Base-by-base conservation (phyloP, 2,797 vertebrate species). In the Euthynnus affinis region DNA sequence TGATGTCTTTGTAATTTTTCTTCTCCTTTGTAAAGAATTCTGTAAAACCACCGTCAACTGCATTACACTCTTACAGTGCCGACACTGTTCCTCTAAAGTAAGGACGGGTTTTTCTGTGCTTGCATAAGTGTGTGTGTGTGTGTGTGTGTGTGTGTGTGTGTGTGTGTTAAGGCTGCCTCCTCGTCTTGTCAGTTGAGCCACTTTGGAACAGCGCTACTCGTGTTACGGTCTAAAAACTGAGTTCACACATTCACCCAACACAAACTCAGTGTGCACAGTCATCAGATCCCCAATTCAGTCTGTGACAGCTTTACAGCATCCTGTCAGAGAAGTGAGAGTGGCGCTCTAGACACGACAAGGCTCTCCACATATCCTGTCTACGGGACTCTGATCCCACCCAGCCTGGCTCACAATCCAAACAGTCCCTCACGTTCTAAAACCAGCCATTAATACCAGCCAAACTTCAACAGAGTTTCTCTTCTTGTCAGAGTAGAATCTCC, bases 361-460 rank as follows among this genome's bases (percentile, higher is more conserved):
- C 84, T 81, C 69, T 64, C 42, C 51, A 48, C 71, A 75, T 73
- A 87, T 90, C 91, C 82, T 84, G 89, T 86, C 85, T 76, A 70
- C 14, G 58, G 58, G 62, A 72, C 82, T 76, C 73, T 70, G 86
- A 89, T 91, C 91, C 87, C 80, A 78, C 79, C 83, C 85, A 56
- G 58, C 70, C 70, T 40, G 67, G 58, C 75, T 84, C 51, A 32
- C 89, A 90, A 88, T 85, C 84, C 89, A 91, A 91, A 93, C 81
- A 92, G 78, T 53, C 71, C 76, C 81, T 81, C 63, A 5, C 42
- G 22, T 80, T 87, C 73, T 85, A 77, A 88, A 91, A 86, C 74
- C 79, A 70, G 64, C 82, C 68, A 90, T 91, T 92, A 91, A 91
- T 90, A 87, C 78, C 76, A 81, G 76, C 76, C 85, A 88, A 83